A percentile compares a stretch with the other conserved stretches of the same genome.
phyloP scores from a whole-genome alignment of 2,888 invertebrate species.

The Tethea ocularis region DNA sequence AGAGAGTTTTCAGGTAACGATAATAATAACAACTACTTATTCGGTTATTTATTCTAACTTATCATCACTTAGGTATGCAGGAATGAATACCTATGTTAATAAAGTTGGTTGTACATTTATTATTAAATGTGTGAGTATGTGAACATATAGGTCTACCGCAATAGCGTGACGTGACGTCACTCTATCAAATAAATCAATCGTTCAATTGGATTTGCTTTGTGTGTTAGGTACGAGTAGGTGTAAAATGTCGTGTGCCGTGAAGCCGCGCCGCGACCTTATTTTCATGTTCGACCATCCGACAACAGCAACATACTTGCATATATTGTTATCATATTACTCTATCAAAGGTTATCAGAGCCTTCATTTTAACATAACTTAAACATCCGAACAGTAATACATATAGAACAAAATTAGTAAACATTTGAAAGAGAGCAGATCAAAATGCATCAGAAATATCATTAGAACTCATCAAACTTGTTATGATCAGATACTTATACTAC shows the following conservation, averaged over 20 bases:
- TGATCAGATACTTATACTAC: neutral
- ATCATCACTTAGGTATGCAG: neutral
- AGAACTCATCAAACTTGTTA: neutral
- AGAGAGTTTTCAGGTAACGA: neutral
- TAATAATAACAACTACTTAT: neutral
- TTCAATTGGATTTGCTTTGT: conserved; percentile 1
- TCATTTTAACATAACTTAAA: no score
- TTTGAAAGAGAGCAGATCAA: no score
- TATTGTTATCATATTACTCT: neutral
- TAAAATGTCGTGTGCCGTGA: neutral
- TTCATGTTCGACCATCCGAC: neutral
- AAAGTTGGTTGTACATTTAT: neutral
- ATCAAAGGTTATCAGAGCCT: no score
- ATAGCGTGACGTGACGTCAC: neutral
- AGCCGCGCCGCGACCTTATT: neutral
- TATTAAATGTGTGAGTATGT: neutral
- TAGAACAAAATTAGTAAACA: no score
- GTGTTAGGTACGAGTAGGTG: neutral
- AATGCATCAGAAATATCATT: no score
- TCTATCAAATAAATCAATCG: neutral
- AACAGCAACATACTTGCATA: neutral
- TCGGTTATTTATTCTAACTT: neutral
- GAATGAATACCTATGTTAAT: neutral
- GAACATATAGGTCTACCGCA: neutral
- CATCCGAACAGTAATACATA: no score